Conservation (phyloP, 2,113 vertebrate species). For the Taxidea taxus region DNA sequence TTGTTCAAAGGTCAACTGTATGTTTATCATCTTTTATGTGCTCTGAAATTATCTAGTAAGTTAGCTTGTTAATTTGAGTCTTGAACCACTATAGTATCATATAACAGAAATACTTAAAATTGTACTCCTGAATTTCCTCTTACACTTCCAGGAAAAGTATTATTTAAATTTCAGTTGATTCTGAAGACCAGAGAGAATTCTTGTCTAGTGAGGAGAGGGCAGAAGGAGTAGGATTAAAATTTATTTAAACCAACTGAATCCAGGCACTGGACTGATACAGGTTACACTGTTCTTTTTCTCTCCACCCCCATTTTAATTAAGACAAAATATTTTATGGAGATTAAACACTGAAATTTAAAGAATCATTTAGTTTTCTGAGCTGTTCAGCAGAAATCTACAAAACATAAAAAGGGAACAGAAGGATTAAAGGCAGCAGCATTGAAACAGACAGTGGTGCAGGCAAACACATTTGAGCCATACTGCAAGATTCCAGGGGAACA, state of each 20-base stretch:
- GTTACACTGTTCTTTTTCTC: background rate
- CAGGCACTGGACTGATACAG: background rate
- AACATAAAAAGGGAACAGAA: background rate
- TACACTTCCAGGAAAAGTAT: background rate
- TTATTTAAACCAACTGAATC: slow-evolving; percentile 25
- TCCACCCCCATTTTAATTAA: background rate
- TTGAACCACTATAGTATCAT: background rate
- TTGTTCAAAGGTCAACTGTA: background rate
- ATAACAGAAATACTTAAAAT: slow-evolving; percentile 39
- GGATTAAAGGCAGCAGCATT: background rate
- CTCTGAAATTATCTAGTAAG: background rate
- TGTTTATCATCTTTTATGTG: slow-evolving; percentile 18
- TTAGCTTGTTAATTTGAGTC: background rate
- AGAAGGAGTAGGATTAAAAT: background rate
- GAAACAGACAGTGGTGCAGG: background rate
- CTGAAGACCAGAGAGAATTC: slow-evolving; percentile 29
- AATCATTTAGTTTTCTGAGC: background rate
- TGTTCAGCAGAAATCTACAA: slow-evolving; percentile 17
- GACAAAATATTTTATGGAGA: background rate
- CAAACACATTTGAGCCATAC: background rate
- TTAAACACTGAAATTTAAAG: slow-evolving; percentile 16
- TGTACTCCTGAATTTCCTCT: background rate
- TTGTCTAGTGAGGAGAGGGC: background rate
- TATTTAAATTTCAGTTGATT: background rate
- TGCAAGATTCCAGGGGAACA: background rate